A percentile compares a stretch with the other conserved stretches of the same genome.
Conservation (phyloP, 1,140 invertebrate species). For the Popillia japonica region DNA sequence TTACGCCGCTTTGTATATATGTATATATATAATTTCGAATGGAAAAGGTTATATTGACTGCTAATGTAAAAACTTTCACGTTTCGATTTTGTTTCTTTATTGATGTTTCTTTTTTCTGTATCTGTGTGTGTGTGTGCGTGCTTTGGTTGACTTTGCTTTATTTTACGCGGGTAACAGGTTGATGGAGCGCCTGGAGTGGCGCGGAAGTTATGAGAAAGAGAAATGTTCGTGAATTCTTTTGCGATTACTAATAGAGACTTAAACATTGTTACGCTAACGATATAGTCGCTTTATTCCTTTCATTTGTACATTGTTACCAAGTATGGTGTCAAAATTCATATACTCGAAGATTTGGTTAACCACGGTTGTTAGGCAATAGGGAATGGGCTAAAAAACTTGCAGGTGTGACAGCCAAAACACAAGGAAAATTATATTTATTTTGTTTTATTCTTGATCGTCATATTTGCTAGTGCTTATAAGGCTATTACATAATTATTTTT, state of each 20-base stretch:
- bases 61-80: not conserved
- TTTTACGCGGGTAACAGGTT: not conserved
- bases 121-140: not conserved
- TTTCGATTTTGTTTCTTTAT: not conserved
- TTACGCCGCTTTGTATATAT: not conserved
- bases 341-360: too few relatives aligned
- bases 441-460: too few relatives aligned
- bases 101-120: not conserved
- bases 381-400: too few relatives aligned
- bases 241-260: not conserved
- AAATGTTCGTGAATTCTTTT: slow-evolving; percentile 6
- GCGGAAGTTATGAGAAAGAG: not conserved
- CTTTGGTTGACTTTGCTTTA: not conserved
- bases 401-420: too few relatives aligned
- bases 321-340: too few relatives aligned
- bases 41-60: not conserved
- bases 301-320: too few relatives aligned
- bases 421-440: too few relatives aligned
- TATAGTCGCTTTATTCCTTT: too few relatives aligned
- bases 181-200: not conserved
- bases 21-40: not conserved
- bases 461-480: too few relatives aligned
- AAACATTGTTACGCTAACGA: too few relatives aligned
- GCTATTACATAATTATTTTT: too few relatives aligned
- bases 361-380: too few relatives aligned